phyloP scores from a whole-genome alignment of 2,888 invertebrate species.

The Macrostomum cliftonense region DNA sequence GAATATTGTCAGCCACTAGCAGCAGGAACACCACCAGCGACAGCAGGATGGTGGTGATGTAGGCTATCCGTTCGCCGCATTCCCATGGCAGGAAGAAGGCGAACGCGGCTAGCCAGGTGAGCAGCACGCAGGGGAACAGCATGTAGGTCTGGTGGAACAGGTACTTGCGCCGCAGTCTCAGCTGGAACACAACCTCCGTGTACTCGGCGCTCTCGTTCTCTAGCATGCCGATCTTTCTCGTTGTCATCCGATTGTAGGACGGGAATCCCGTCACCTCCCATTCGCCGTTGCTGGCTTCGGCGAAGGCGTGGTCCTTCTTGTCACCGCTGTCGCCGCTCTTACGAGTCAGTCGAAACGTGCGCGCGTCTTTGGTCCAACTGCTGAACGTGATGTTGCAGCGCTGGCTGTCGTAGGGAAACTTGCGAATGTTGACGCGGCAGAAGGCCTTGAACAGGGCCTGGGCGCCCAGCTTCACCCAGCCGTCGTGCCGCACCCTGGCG shows the following conservation, averaged over 20 bases:
- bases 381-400: slow-evolving; percentile 8
- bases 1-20: slow-evolving; percentile 6
- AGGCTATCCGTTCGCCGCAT: slow-evolving; percentile 4
- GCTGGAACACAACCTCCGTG: slow-evolving; percentile 6
- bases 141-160: slow-evolving; percentile 5
- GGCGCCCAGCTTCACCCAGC: slow-evolving; percentile 6
- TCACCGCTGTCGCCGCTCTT: slow-evolving; percentile 2
- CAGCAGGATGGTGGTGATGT: slow-evolving; percentile 4
- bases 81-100: slow-evolving; percentile 2
- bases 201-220: neutral
- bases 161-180: slow-evolving; percentile 6
- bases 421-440: slow-evolving; percentile 4
- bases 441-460: slow-evolving; percentile 5
- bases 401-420: slow-evolving; percentile 9
- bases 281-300: slow-evolving; percentile 7
- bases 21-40: slow-evolving; percentile 8
- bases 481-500: slow-evolving; percentile 3
- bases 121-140: slow-evolving; percentile 6
- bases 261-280: slow-evolving; percentile 9
- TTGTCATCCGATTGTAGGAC: neutral
- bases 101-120: slow-evolving; percentile 4
- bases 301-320: slow-evolving; percentile 1
- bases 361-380: slow-evolving; percentile 7
- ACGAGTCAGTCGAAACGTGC: neutral
- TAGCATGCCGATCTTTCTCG: neutral